Conservation (phyloP, 2,888 invertebrate genomes). For the Heliconius ethilla region DNA sequence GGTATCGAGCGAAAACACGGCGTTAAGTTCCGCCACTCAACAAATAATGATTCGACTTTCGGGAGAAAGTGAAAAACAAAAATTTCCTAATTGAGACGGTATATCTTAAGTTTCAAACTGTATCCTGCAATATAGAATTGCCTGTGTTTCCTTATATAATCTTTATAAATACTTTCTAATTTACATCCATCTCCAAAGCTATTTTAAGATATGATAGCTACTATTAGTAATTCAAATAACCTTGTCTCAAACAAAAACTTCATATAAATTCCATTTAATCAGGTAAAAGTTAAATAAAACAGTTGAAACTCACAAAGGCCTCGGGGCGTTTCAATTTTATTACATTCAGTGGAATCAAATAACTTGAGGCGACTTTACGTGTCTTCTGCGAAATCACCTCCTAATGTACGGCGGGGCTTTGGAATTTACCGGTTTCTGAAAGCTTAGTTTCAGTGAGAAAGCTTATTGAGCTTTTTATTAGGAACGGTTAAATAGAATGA, state of each 20-base stretch:
- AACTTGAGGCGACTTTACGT: conserved; percentile 14
- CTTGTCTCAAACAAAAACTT: not conserved
- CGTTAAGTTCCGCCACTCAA: too few relatives aligned
- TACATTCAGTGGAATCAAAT: conserved; percentile 16
- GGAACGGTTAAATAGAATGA: not conserved
- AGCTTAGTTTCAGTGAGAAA: not conserved
- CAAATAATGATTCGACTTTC: too few relatives aligned
- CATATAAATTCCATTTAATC: not conserved
- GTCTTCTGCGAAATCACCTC: conserved; percentile 11
- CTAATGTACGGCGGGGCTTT: not conserved
- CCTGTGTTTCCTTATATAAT: too few relatives aligned
- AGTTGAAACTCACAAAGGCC: conserved; percentile 7
- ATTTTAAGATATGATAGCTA: not conserved
- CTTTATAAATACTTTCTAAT: too few relatives aligned
- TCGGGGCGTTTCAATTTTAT: conserved; percentile 13
- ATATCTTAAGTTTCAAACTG: too few relatives aligned
- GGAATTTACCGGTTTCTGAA: not conserved
- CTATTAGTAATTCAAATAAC: not conserved
- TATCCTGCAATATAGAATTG: too few relatives aligned
- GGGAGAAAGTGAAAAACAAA: too few relatives aligned
- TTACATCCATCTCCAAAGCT: too few relatives aligned
- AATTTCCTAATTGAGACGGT: too few relatives aligned
- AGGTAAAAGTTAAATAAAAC: conserved; percentile 21
- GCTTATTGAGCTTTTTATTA: not conserved
- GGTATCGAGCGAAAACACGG: too few relatives aligned